phyloP scores from a whole-genome alignment of 1,140 invertebrate species.

The Drosophila melanica region DNA sequence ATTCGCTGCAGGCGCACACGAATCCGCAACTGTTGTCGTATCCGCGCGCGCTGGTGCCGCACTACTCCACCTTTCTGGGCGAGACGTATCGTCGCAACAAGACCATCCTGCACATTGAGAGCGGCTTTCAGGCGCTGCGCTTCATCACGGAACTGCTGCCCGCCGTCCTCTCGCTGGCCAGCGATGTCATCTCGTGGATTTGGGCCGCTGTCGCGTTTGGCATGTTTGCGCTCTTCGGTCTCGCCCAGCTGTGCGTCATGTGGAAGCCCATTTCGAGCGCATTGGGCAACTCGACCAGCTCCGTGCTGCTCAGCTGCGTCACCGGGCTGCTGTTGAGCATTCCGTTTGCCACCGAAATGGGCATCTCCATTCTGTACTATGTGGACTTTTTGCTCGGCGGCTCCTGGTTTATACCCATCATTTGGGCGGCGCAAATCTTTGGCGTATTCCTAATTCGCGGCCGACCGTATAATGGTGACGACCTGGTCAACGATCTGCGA shows the following conservation, averaged over 20 bases:
- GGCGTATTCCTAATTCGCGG: constrained; percentile 93
- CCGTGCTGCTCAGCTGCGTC: constrained; percentile 93
- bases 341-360: constrained; percentile 94
- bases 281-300: constrained; percentile 93
- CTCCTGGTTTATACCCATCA: constrained; percentile 93
- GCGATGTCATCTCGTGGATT: constrained; percentile 85
- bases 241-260: constrained; percentile 90
- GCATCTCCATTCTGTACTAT: constrained; percentile 93
- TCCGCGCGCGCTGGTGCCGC: constrained; percentile 69
- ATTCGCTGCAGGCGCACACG: constrained; percentile 81
- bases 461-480: constrained; percentile 92
- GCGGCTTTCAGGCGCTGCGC: constrained; percentile 91
- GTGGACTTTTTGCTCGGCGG: constrained; percentile 92
- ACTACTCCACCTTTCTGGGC: constrained; percentile 79
- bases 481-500: constrained; percentile 89
- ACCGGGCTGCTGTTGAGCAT: constrained; percentile 93
- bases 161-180: constrained; percentile 89
- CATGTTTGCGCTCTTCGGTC: constrained; percentile 92
- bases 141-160: constrained; percentile 94
- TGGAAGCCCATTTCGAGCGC: constrained; percentile 86
- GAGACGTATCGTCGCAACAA: constrained; percentile 82
- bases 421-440: constrained; percentile 90
- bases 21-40: constrained; percentile 83
- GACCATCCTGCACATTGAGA: constrained; percentile 84
- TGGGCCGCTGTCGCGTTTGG: constrained; percentile 95